phyloP scores from a whole-genome alignment of 2,113 vertebrate species.

The Chloroceryle aenea region DNA sequence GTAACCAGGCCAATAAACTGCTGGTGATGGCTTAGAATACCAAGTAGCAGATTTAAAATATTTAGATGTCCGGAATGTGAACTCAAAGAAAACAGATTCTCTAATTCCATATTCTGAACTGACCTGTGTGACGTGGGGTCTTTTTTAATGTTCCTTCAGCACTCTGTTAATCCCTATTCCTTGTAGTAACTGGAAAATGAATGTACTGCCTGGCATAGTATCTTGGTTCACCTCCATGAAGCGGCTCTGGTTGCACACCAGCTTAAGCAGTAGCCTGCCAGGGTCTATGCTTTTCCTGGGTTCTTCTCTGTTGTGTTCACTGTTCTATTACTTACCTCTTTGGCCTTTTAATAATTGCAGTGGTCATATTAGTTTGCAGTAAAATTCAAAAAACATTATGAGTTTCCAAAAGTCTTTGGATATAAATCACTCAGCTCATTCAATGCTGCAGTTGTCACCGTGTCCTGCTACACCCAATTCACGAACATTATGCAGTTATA shows the following conservation, averaged over 20 bases:
- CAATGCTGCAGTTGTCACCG: neutral
- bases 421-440: neutral
- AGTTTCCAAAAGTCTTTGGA: neutral
- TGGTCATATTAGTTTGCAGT: neutral
- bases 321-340: neutral
- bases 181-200: neutral
- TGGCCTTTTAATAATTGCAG: neutral
- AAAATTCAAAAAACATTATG: neutral
- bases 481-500: neutral
- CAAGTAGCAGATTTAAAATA: constrained; percentile 6
- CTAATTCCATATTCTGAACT: neutral
- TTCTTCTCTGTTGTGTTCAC: neutral
- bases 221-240: neutral
- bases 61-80: neutral
- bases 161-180: neutral
- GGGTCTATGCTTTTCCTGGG: neutral
- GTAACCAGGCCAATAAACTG: neutral
- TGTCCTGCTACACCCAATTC: neutral
- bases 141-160: neutral
- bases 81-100: neutral
- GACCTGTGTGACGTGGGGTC: neutral
- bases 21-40: neutral
- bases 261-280: neutral
- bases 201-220: neutral
- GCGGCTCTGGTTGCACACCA: accelerated